These are phyloP conservation scores for Cremastinae sp. DNA, from an alignment of 2,888 invertebrate species.

Conservation along the genomic window DNA sequence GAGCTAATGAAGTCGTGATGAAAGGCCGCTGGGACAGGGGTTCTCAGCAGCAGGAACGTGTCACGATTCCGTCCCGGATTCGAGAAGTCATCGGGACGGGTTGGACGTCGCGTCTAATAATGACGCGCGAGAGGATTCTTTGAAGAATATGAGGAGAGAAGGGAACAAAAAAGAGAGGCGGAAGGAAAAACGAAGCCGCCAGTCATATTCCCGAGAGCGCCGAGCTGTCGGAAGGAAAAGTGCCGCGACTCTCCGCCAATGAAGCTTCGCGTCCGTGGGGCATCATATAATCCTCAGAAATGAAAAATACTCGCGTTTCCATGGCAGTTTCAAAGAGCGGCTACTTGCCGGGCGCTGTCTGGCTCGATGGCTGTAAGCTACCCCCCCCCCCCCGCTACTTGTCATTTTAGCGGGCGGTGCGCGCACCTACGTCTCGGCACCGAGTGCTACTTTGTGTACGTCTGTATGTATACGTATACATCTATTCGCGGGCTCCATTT, in stretches of 20 bases:
- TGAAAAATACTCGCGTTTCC: conserved; percentile 76
- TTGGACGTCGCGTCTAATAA: no score
- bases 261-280: neutral
- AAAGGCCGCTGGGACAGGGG: conserved; percentile 74
- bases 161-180: neutral
- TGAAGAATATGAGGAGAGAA: neutral
- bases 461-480: conserved; percentile 31
- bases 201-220: no score
- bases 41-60: conserved; percentile 59
- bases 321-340: conserved; percentile 60
- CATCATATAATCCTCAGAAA: conserved; percentile 77
- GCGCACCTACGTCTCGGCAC: conserved; percentile 22
- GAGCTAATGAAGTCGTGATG: conserved; percentile 80
- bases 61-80: neutral
- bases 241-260: conserved; percentile 16
- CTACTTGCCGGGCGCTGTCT: conserved; percentile 51
- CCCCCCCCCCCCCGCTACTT: conserved; percentile 39
- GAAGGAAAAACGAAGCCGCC: no score
- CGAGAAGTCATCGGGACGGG: neutral
- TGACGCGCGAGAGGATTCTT: no score
- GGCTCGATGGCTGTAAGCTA: conserved; percentile 45
- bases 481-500: conserved; percentile 73
- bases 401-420: conserved; percentile 7
- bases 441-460: conserved; percentile 21
- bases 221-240: neutral